Evolutionary conservation across 2,113 vertebrate species (phyloP).

Genomic region (Lepus americanus): DNA sequence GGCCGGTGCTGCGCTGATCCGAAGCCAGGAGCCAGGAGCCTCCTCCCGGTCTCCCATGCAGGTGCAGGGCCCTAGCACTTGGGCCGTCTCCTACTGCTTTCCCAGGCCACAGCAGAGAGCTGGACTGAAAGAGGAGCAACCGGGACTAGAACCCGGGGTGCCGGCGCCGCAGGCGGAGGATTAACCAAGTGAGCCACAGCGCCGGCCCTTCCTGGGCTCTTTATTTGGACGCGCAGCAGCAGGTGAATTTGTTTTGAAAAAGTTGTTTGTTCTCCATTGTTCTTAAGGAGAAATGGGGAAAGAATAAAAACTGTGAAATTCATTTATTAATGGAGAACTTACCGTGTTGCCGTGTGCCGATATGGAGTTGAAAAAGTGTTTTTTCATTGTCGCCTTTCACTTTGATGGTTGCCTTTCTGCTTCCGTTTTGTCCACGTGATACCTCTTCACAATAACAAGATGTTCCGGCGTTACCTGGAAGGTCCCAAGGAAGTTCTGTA

Average conservation of each 20-base stretch:
- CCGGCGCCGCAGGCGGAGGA: too few relatives aligned
- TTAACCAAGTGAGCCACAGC: too few relatives aligned
- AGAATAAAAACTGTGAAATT: conserved; percentile 7
- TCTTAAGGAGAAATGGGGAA: background rate
- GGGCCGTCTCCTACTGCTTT: too few relatives aligned
- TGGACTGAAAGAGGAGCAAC: too few relatives aligned
- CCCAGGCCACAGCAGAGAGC: too few relatives aligned
- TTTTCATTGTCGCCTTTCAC: conserved; percentile 15
- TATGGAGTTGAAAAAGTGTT: background rate
- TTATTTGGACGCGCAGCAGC: background rate
- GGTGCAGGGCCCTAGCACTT: too few relatives aligned
- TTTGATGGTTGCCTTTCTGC: conserved; percentile 40
- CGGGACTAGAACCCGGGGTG: too few relatives aligned
- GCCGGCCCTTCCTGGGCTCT: background rate
- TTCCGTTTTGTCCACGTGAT: conserved; percentile 17
- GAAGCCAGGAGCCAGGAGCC: too few relatives aligned
- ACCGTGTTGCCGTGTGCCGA: background rate
- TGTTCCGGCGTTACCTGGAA: background rate
- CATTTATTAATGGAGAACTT: background rate
- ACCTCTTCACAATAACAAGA: conserved; percentile 1
- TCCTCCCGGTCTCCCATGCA: too few relatives aligned
- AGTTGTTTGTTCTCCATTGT: background rate
- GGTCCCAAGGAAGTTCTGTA: conserved; percentile 27
- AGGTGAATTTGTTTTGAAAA: background rate
- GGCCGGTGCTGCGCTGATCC: too few relatives aligned